Percentiles rank a stretch among this genome's conserved stretches.
These are phyloP conservation scores for Hiodon alosoides DNA, from an alignment of 2,113 vertebrate species.

Conservation along the genomic window DNA sequence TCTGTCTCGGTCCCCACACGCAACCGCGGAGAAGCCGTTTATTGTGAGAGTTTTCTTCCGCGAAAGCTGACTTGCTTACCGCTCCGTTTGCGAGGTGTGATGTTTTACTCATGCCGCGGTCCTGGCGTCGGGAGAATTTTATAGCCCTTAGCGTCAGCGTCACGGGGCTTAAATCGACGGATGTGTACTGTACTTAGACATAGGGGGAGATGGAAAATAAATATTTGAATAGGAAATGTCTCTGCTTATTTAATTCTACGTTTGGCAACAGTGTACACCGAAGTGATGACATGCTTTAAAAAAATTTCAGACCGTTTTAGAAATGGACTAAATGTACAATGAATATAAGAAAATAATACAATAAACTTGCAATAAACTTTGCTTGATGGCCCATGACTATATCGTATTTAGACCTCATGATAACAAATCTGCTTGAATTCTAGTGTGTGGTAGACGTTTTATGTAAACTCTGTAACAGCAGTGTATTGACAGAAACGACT, in stretches of 20 bases:
- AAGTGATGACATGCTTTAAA: conserved; percentile 9
- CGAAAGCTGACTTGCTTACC: conserved; percentile 49
- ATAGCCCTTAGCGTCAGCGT: neutral
- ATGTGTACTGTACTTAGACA: no score
- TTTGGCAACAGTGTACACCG: neutral
- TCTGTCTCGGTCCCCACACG: conserved; percentile 29
- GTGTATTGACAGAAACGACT: conserved; percentile 5
- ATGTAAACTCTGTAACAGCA: conserved; percentile 10
- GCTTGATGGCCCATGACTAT: neutral
- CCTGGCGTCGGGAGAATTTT: neutral
- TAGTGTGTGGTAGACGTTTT: neutral
- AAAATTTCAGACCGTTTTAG: conserved; percentile 8
- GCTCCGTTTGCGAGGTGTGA: conserved; percentile 63
- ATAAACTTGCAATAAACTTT: neutral
- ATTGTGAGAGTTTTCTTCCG: conserved; percentile 54
- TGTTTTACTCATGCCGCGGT: conserved; percentile 26
- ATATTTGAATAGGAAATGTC: conserved; percentile 1
- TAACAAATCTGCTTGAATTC: neutral
- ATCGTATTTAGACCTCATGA: neutral
- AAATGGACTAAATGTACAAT: conserved; percentile 10
- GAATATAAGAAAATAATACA: neutral
- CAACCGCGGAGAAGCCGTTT: conserved; percentile 45
- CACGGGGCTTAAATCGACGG: neutral
- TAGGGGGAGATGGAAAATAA: neutral
- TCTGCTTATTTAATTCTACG: neutral